Evolutionary conservation across 2,888 invertebrate genomes (phyloP).

Genomic region (Epicampocera succincta): DNA sequence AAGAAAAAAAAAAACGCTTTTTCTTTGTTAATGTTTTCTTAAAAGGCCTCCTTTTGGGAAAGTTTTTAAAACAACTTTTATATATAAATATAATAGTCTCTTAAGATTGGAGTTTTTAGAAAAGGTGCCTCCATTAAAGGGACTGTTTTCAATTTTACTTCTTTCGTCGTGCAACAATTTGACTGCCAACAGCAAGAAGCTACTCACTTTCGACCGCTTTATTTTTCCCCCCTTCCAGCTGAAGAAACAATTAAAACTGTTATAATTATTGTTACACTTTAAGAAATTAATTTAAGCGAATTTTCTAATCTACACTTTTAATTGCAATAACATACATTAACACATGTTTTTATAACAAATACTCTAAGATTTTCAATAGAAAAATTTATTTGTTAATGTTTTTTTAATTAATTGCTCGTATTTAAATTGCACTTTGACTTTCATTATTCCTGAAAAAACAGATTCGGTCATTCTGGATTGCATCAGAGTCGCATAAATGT

Average conservation of each 20-base stretch:
- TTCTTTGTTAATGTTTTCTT: not conserved
- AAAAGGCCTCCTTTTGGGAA: too few species aligned
- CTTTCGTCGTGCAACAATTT: too few species aligned
- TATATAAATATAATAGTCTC: too few species aligned
- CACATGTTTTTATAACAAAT: not conserved
- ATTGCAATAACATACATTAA: not conserved
- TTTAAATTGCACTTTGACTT: not conserved
- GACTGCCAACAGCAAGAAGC: too few species aligned
- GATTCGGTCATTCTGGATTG: not conserved
- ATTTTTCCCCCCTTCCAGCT: too few species aligned
- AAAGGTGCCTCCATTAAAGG: too few species aligned
- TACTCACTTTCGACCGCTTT: too few species aligned
- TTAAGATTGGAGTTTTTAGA: too few species aligned
- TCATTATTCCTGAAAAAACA: not conserved
- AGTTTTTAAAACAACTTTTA: too few species aligned
- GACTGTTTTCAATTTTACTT: too few species aligned
- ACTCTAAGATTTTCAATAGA: not conserved
- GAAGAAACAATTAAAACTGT: too few species aligned
- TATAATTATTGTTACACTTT: too few species aligned
- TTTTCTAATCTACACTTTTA: slow-evolving; percentile 1
- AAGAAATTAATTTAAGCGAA: not conserved
- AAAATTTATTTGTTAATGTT: not conserved
- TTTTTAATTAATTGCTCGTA: not conserved
- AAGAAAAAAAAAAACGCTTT: not conserved
- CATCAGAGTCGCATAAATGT: not conserved